Evolutionary conservation across 2,888 invertebrate genomes (phyloP), one percentile per base, ranked within the genome.

Genomic region (Nephrotoma flavescens): DNA sequence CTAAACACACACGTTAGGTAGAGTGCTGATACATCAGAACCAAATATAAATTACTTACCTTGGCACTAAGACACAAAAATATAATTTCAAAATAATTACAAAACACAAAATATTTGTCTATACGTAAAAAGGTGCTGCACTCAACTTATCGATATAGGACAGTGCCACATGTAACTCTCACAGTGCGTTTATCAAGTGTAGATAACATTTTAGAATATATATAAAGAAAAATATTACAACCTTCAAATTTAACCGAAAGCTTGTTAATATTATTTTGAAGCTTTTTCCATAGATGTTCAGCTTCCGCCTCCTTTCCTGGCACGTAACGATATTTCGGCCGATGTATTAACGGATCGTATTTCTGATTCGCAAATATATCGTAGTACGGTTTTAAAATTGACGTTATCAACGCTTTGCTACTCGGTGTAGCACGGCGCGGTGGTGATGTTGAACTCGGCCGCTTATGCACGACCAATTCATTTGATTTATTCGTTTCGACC

Each of bases 301-400:
- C 89, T 1, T 89, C 90, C 4, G 86, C 84, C 7, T 87, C 87
- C 6, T 90, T 90, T 19, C 87, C 88, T 12, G 96, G 96, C 90
- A 95, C 95, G 91, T 96, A 97, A 87, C 96, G 94, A 89, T 94
- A 95, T 88, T 94, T 94, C 42, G 96, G 96, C 86, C 95, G 94
- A 91, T 96, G 96, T 83, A 94, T 94, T 88, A 93, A 93, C 6
- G 96, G 95, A 92, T 96, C 95, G 90, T 95, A 96, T 86, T 93
- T 93, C 92, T 95, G 95, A 90, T 94, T 93, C 87, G 94, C 93
- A 89, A 95, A 94, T 52, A 93, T 91, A 88, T 93, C 93, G 86
- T 89, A 89, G 86, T 89, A 90, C 6, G 92, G 91, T 87, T 92
- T 92, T 87, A 92, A 88, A 86, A 92, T 92, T 6, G 92, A 92